phyloP scores from a whole-genome alignment of 2,888 invertebrate species.

The Lepidochrysops patricia region DNA sequence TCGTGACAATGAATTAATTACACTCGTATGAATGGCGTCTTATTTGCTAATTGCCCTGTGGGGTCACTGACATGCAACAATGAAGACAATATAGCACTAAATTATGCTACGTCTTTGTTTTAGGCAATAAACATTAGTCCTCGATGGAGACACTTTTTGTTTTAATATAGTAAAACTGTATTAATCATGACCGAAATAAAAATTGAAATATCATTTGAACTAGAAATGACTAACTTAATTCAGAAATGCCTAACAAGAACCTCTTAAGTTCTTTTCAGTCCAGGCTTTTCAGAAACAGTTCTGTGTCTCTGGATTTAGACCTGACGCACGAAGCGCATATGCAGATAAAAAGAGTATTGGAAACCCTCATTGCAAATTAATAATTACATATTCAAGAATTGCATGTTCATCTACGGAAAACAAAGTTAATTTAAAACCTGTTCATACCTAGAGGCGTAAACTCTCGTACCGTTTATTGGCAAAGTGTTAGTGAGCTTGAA shows the following conservation, averaged over 20 bases:
- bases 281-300: no score
- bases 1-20: conserved; percentile 10
- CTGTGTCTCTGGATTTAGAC: no score
- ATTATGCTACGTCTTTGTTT: background rate
- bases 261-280: no score
- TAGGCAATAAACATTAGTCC: background rate
- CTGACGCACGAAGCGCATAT: no score
- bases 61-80: background rate
- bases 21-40: conserved; percentile 9
- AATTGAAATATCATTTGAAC: no score
- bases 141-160: no score
- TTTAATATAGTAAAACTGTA: no score
- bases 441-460: background rate
- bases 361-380: background rate
- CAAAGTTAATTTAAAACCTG: background rate
- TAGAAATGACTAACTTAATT: no score
- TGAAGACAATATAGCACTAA: background rate
- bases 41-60: conserved; percentile 4
- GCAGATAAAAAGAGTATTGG: background rate
- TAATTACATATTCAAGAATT: background rate
- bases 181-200: no score
- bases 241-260: no score
- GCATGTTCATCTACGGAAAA: background rate
- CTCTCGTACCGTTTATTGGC: background rate
- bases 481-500: conserved; percentile 6